Evolutionary conservation across 2,797 vertebrate species (phyloP), one percentile per base, ranked within the genome.

Genomic region (Chiloscyllium punctatum): DNA sequence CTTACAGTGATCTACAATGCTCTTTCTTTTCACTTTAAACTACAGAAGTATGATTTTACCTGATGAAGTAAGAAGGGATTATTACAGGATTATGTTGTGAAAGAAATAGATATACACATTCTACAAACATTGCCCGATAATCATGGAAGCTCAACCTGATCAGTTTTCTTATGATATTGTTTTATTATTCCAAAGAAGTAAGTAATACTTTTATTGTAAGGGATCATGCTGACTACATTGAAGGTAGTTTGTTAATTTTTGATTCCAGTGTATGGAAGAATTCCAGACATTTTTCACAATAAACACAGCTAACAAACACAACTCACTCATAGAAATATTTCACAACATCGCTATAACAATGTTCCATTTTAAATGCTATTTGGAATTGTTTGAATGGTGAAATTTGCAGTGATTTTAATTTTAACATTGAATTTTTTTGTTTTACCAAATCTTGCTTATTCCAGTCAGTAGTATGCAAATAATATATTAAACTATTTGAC

Each of bases 401-500:
- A 69, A 37, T 68, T 48, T 92, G 62, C 9, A 42, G 66, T n/a
- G n/a, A 18, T 42, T 92, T 42, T 92, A 90, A n/a, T 91, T 91
- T 66, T 66, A 69, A 92, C 21, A n/a, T 66, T n/a, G 21, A 33
- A 23, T 91, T 57, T 48, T 57, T 88, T 57, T 18, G 37, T 33
- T 92, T 37, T 4, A 68, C 68, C 62, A 68, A n/a, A 68, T 68
- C 21, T 68, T 42, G 62, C 21, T 91, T 37, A 42, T 18, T 2
- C 62, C 25, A 69, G 33, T 2, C 9, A 2, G 21, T 37, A 92
- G 57, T 25, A 69, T 37, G 62, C 16, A 92, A 42, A 33, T 37
- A 90, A 33, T 62, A 90, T n/a, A 68, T 92, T 23, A 16, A 92
- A 92, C n/a, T 69, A 68, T 92, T 92, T 92, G 62, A 42, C 62